These are phyloP conservation scores for Trachelus iudaicus DNA, from an alignment of 2,888 invertebrate species.

Conservation along the genomic window DNA sequence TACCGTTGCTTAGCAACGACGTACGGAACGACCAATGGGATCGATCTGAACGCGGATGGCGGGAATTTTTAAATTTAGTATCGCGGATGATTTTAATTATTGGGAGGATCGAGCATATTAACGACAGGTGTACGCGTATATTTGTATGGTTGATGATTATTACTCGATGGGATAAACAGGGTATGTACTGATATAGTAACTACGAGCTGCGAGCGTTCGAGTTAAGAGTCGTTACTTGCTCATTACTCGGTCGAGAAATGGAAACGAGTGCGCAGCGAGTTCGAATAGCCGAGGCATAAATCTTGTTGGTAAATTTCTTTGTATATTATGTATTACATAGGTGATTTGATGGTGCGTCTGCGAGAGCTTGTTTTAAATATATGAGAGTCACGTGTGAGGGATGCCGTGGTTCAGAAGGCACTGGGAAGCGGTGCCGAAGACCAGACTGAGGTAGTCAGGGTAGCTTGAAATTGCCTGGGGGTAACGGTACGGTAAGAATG, in stretches of 20 bases:
- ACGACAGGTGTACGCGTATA: background rate
- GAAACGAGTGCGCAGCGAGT: background rate
- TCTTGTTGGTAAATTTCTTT: background rate
- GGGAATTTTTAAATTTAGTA: background rate
- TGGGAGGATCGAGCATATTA: background rate
- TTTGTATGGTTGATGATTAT: background rate
- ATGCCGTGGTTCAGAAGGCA: background rate
- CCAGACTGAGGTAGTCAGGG: background rate
- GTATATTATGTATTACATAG: background rate
- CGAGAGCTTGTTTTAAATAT: background rate
- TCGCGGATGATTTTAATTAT: background rate
- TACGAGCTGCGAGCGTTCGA: background rate
- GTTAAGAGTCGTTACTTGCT: background rate
- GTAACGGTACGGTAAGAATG: background rate
- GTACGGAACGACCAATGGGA: background rate
- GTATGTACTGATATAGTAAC: background rate
- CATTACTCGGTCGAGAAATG: background rate
- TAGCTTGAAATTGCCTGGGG: background rate
- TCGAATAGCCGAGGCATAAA: background rate
- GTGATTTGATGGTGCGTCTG: background rate
- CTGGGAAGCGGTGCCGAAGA: background rate
- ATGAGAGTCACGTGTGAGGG: background rate
- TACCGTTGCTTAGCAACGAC: background rate
- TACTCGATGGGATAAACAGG: background rate
- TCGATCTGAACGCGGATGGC: background rate